Evolutionary conservation across 2,113 vertebrate genomes (phyloP).

Genomic region (Gymnogyps californianus): DNA sequence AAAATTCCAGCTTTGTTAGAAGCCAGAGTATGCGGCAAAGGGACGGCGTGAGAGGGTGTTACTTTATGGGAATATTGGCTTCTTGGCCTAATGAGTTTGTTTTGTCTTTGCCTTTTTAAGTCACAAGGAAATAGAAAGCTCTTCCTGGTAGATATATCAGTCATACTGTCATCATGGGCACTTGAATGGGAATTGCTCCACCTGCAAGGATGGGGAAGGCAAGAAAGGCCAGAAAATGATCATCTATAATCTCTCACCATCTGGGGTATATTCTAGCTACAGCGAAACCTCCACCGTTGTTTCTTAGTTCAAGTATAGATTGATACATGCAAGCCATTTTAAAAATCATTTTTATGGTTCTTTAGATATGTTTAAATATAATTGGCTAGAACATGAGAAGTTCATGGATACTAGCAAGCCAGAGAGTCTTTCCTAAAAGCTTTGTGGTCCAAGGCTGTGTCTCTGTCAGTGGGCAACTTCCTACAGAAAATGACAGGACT

Average conservation of each 20-base stretch:
- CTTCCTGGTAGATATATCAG: not conserved
- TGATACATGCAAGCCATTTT: not conserved
- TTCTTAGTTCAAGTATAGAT: not conserved
- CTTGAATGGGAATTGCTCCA: not conserved
- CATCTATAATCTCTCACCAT: not conserved
- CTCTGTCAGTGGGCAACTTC: not conserved
- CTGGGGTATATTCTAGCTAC: not conserved
- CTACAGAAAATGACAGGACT: not conserved
- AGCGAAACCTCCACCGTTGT: not conserved
- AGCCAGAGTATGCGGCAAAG: rapidly evolving
- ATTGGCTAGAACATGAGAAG: not conserved
- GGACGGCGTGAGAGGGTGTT: rapidly evolving
- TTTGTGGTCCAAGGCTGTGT: not conserved
- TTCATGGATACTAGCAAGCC: not conserved
- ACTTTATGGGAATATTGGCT: not conserved
- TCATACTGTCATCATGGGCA: rapidly evolving
- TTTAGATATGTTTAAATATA: not conserved
- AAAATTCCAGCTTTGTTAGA: not conserved
- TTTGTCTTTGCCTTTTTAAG: not conserved
- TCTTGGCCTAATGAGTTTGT: not conserved
- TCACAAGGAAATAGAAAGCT: not conserved
- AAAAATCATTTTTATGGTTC: not conserved
- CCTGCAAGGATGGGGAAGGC: not conserved
- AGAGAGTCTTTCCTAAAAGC: not conserved
- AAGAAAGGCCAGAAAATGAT: not conserved